Evolutionary conservation across 92 coral and sea anemone species (phyloP).

Genomic region (Phenganax stokvisi): DNA sequence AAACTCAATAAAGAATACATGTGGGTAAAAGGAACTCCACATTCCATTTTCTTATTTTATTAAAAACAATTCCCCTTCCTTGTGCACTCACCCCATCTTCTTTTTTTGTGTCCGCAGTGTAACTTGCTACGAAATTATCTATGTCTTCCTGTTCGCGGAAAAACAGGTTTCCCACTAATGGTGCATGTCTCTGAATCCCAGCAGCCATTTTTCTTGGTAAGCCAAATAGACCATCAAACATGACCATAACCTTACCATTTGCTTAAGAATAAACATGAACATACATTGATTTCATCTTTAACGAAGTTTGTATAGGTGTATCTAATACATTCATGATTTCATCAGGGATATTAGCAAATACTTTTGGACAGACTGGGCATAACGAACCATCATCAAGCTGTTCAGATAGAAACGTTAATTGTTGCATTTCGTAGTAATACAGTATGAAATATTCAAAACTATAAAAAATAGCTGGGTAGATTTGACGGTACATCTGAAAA

Average conservation of each 20-base stretch:
- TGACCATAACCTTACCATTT: not conserved
- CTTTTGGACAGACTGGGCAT: conserved; percentile 1
- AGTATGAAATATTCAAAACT: not conserved
- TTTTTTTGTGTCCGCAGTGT: not conserved
- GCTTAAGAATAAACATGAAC: not conserved
- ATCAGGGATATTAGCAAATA: not conserved
- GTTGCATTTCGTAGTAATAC: conserved; percentile 1
- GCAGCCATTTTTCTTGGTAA: not conserved
- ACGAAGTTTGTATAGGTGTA: not conserved
- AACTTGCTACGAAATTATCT: not conserved
- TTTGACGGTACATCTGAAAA: not conserved
- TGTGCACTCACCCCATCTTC: not conserved
- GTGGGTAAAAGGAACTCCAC: too few species aligned
- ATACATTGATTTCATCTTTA: not conserved
- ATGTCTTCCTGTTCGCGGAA: too few species aligned
- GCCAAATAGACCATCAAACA: not conserved
- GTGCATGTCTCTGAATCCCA: not conserved
- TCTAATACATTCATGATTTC: not conserved
- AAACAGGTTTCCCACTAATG: not conserved
- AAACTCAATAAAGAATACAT: too few species aligned
- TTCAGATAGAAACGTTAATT: not conserved
- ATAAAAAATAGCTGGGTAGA: not conserved
- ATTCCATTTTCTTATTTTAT: too few species aligned
- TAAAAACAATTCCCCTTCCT: too few species aligned
- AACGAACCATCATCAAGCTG: not conserved